Percentiles rank a stretch among this genome's conserved stretches.
Evolutionary conservation across 2,888 invertebrate genomes (phyloP).

Genomic region (Argyresthia albistria): DNA sequence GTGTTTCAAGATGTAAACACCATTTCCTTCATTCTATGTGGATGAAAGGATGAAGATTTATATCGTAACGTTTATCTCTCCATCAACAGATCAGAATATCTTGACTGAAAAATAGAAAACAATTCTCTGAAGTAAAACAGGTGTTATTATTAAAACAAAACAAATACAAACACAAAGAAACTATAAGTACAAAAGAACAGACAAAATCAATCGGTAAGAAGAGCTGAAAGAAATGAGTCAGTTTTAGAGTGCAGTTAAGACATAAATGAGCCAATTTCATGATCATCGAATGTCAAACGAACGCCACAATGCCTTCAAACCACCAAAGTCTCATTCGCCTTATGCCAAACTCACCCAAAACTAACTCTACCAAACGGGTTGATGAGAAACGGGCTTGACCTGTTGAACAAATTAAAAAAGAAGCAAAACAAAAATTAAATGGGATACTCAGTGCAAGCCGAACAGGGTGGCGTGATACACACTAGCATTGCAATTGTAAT

Average conservation of each 20-base stretch:
- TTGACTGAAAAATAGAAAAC: no score
- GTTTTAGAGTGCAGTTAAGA: constrained; percentile 68
- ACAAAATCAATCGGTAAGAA: constrained; percentile 13
- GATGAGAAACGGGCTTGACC: constrained; percentile 80
- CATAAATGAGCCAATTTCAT: constrained; percentile 49
- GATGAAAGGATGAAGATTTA: no score
- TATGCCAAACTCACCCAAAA: constrained; percentile 80
- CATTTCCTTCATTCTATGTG: no score
- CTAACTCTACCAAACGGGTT: constrained; percentile 79
- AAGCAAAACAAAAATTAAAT: constrained; percentile 39
- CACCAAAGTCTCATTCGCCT: constrained; percentile 65
- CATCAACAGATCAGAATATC: no score
- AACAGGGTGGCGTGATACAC: constrained; percentile 14
- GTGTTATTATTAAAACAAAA: constrained; percentile 4
- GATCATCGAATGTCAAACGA: constrained; percentile 32
- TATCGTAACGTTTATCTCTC: no score
- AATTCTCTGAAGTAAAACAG: no score
- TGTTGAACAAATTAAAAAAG: constrained; percentile 78
- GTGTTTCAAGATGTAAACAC: no score
- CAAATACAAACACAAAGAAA: constrained; percentile 11
- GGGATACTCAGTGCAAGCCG: constrained; percentile 44
- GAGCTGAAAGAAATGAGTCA: constrained; percentile 40
- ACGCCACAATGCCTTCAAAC: constrained; percentile 68
- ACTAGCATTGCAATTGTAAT: neutral
- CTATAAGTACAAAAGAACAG: constrained; percentile 8